phyloP scores from a whole-genome alignment of 2,888 invertebrate genomes.

The Electrophaes corylata region DNA sequence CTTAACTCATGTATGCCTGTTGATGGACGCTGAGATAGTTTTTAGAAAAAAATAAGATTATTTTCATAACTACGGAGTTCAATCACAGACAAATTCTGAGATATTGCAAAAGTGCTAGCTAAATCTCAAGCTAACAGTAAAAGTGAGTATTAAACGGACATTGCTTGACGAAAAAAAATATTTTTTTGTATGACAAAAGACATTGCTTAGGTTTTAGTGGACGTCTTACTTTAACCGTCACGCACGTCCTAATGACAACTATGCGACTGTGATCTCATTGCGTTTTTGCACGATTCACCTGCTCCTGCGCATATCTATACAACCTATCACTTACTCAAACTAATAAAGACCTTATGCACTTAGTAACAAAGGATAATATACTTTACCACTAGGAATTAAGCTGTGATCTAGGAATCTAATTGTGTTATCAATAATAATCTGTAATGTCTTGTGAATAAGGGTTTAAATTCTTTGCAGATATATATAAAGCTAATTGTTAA shows the following conservation, averaged over 20 bases:
- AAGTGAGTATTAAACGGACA: no score
- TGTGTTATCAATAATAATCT: neutral
- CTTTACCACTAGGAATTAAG: neutral
- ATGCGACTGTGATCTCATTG: constrained; percentile 71
- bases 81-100: no score
- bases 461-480: neutral
- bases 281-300: constrained; percentile 77
- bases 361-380: neutral
- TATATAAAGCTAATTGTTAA: neutral
- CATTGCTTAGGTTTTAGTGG: neutral
- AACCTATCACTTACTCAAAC: neutral
- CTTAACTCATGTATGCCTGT: neutral
- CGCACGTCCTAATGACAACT: constrained; percentile 66
- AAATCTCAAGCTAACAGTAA: no score
- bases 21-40: no score
- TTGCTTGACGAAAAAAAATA: no score
- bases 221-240: constrained; percentile 28
- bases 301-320: constrained; percentile 37
- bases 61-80: no score
- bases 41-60: no score
- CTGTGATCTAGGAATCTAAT: neutral
- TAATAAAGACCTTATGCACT: neutral
- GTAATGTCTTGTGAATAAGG: neutral
- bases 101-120: no score
- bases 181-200: no score